phyloP scores from a whole-genome alignment of 2,888 invertebrate species.

The Reticulitermes lucifugus region DNA sequence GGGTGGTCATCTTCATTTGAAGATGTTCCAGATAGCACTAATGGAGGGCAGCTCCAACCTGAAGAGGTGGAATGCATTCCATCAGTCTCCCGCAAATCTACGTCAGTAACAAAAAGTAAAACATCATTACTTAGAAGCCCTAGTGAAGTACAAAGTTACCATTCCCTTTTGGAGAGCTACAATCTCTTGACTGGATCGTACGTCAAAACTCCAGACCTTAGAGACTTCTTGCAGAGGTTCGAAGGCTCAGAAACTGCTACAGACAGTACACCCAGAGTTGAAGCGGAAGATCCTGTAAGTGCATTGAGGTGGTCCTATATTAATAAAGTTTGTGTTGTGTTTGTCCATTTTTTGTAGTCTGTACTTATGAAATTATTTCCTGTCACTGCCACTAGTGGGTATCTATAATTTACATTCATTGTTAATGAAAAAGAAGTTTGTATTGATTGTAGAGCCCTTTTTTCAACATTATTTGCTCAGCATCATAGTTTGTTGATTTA shows the following conservation, averaged over 20 bases:
- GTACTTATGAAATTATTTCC: too few species aligned
- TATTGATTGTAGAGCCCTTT: too few species aligned
- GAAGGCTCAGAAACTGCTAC: constrained; percentile 54
- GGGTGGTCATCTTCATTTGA: constrained; percentile 74
- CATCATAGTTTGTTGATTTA: too few species aligned
- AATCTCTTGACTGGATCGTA: constrained; percentile 64
- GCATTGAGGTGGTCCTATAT: background rate
- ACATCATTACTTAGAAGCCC: constrained; percentile 56
- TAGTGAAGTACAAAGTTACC: constrained; percentile 67
- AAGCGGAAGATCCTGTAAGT: constrained; percentile 53
- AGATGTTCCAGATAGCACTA: constrained; percentile 62
- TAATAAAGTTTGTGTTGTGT: background rate
- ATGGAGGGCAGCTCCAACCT: constrained; percentile 24
- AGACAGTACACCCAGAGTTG: constrained; percentile 36
- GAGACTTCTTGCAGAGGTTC: constrained; percentile 71
- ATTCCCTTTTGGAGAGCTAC: constrained; percentile 71
- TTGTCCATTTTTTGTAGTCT: too few species aligned
- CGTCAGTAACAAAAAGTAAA: background rate
- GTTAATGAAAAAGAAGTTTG: too few species aligned
- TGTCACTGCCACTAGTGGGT: too few species aligned
- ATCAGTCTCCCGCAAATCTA: constrained; percentile 50
- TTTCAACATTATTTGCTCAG: too few species aligned
- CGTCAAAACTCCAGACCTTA: constrained; percentile 68
- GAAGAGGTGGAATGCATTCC: constrained; percentile 56
- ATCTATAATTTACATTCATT: too few species aligned